Conservation (phyloP, 2,888 invertebrate species). For the Aethes cnicana region DNA sequence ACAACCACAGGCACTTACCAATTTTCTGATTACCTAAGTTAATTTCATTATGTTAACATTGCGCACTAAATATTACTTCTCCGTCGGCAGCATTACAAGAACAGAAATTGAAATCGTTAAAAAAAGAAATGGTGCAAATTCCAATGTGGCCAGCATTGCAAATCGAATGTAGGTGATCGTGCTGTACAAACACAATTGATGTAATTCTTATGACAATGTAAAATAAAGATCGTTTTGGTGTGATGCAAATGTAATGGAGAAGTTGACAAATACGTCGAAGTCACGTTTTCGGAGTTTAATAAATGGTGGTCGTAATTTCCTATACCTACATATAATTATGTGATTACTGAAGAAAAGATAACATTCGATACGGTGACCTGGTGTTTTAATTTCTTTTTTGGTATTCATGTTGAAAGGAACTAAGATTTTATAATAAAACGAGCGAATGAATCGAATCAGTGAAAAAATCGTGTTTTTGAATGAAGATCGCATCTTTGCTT, state of each 20-base stretch:
- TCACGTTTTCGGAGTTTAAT: conserved; percentile 21
- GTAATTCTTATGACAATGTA: not conserved
- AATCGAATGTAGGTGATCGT: conserved; percentile 15
- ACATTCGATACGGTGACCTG: conserved; percentile 5
- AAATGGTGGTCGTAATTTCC: too few relatives aligned
- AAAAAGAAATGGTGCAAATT: conserved; percentile 26
- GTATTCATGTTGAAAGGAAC: too few relatives aligned
- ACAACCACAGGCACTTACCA: too few relatives aligned
- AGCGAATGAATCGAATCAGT: too few relatives aligned
- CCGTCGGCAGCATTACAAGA: not conserved
- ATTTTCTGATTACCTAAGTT: too few relatives aligned
- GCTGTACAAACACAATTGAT: not conserved
- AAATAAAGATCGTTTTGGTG: not conserved
- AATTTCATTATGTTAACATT: too few relatives aligned
- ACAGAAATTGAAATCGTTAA: conserved; percentile 7
- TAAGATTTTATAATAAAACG: too few relatives aligned
- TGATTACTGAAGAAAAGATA: conserved; percentile 1
- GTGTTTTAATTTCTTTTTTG: too few relatives aligned
- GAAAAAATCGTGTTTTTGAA: too few relatives aligned
- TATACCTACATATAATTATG: too few relatives aligned
- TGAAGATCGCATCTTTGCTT: too few relatives aligned
- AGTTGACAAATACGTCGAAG: conserved; percentile 14
- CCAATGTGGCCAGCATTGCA: conserved; percentile 18
- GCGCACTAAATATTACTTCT: too few relatives aligned
- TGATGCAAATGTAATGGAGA: not conserved